phyloP scores from a whole-genome alignment of 2,113 vertebrate species.

The Dipodomys spectabilis region DNA sequence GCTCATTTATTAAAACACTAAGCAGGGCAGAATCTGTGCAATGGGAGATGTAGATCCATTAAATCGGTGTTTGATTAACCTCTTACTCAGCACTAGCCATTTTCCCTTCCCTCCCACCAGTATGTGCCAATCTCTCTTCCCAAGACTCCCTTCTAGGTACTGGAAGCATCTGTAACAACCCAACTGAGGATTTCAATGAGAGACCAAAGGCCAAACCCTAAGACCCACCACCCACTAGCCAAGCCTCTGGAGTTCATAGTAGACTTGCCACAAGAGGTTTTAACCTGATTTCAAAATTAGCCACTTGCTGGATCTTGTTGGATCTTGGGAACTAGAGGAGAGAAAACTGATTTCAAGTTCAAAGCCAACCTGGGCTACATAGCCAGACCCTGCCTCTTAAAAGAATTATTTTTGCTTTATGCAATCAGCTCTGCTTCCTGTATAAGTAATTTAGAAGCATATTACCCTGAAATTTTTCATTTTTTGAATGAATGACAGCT shows the following conservation, averaged over 20 bases:
- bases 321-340: not conserved
- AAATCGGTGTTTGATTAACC: slow-evolving; percentile 41
- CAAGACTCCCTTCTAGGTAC: not conserved
- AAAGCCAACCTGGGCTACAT: not conserved
- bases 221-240: not conserved
- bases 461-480: slow-evolving; percentile 28
- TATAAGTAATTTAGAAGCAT: slow-evolving; percentile 48
- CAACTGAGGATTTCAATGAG: not conserved
- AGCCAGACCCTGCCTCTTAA: not conserved
- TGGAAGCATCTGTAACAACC: not conserved
- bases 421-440: not conserved
- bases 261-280: slow-evolving; percentile 34
- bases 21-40: not conserved
- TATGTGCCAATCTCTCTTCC: slow-evolving; percentile 34
- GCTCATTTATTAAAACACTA: slow-evolving; percentile 57
- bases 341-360: not conserved
- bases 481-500: not conserved
- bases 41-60: slow-evolving; percentile 13
- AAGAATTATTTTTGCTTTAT: slow-evolving; percentile 15
- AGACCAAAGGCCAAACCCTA: slow-evolving; percentile 21
- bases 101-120: slow-evolving; percentile 25
- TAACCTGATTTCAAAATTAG: slow-evolving; percentile 48
- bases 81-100: not conserved
- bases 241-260: not conserved
- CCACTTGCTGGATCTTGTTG: not conserved